phyloP scores from a whole-genome alignment of 2,797 vertebrate species.

The Phalloptychus januarius region DNA sequence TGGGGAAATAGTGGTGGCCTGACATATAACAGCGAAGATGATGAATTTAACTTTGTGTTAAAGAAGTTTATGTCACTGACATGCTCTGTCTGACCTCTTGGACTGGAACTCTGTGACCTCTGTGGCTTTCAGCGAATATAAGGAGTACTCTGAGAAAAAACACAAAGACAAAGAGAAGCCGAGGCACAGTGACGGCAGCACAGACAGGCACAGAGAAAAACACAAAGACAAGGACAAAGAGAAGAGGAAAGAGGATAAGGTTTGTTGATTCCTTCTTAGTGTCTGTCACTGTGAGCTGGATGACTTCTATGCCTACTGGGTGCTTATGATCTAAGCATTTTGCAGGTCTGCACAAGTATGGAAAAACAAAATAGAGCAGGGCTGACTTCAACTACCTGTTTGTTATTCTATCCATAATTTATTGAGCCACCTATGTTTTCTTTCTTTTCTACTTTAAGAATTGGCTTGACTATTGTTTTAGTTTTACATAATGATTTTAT shows the following conservation, averaged over 20 bases:
- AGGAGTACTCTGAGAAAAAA: constrained; percentile 95
- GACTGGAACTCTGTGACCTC: constrained; percentile 45
- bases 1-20: constrained; percentile 2
- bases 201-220: constrained; percentile 88
- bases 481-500: neutral
- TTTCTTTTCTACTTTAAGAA: neutral
- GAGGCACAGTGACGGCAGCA: constrained; percentile 80
- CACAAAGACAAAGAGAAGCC: constrained; percentile 89
- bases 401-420: neutral
- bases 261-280: constrained; percentile 42
- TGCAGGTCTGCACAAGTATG: neutral
- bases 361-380: neutral
- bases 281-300: neutral
- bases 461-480: neutral
- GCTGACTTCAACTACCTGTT: neutral
- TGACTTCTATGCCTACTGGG: neutral
- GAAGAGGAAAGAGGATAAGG: constrained; percentile 92
- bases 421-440: neutral
- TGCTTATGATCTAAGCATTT: neutral
- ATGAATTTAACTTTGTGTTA: neutral
- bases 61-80: neutral
- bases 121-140: constrained; percentile 86
- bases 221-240: constrained; percentile 84
- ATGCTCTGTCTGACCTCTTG: constrained; percentile 33
- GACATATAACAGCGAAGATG: neutral